Conservation (phyloP, 1,140 invertebrate species). For the Aporrectodea caliginosa region DNA sequence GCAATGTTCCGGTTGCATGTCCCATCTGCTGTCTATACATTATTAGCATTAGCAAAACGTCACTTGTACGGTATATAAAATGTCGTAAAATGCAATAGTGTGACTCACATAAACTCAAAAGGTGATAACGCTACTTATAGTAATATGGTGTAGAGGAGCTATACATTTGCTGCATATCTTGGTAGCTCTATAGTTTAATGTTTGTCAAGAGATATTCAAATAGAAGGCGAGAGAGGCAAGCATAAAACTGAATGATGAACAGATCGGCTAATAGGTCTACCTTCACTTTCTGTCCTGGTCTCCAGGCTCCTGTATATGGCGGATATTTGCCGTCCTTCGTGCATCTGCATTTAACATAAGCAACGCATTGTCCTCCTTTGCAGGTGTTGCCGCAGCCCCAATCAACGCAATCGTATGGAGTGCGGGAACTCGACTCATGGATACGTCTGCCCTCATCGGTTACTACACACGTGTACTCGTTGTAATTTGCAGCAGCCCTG, state of each 20-base stretch:
- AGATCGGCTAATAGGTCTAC: not conserved
- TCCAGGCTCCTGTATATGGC: not conserved
- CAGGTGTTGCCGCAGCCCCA: not conserved
- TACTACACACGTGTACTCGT: not conserved
- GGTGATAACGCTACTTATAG: no score
- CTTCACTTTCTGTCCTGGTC: not conserved
- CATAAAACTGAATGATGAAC: not conserved
- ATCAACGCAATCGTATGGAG: slow-evolving; percentile 1
- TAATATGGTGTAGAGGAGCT: no score
- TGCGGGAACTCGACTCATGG: not conserved
- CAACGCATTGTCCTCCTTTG: not conserved
- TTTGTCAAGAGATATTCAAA: not conserved
- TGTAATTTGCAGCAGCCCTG: no score
- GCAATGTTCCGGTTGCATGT: slow-evolving; percentile 7
- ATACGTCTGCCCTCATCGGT: not conserved
- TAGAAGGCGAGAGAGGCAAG: not conserved
- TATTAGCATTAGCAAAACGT: not conserved
- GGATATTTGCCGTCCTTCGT: not conserved
- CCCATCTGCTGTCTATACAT: not conserved
- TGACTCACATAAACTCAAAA: no score
- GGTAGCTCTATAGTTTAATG: not conserved
- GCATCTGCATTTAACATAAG: not conserved
- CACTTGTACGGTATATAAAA: not conserved
- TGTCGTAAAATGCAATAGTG: no score
- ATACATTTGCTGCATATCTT: not conserved